Evolutionary conservation across 2,888 invertebrate species (phyloP).

Genomic region (Osedax frankpressi): DNA sequence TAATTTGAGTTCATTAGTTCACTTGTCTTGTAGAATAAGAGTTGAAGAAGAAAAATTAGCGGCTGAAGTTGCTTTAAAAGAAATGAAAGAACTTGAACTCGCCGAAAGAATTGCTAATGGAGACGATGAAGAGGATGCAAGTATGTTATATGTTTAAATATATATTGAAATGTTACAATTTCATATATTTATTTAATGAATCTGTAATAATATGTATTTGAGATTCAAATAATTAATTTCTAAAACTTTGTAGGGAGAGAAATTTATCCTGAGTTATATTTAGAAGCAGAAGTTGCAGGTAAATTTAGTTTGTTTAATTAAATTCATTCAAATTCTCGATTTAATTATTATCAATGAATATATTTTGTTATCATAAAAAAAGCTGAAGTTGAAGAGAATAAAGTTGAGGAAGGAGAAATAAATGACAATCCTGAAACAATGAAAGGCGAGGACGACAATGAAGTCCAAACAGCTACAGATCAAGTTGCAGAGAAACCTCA

Average conservation of each 20-base stretch:
- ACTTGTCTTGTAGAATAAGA: conserved; percentile 27
- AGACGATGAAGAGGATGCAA: conserved; percentile 25
- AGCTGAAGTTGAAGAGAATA: conserved; percentile 10
- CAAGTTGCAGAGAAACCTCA: neutral
- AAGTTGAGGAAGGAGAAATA: conserved; percentile 9
- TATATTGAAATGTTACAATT: neutral
- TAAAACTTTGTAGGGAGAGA: neutral
- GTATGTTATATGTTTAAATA: neutral
- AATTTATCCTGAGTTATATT: neutral
- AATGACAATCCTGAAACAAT: conserved; percentile 15
- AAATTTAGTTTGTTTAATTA: too few species aligned
- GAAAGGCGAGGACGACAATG: conserved; percentile 14
- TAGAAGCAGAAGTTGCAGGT: neutral
- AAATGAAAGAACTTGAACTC: conserved; percentile 25
- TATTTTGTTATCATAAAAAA: too few species aligned
- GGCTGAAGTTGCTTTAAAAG: conserved; percentile 23
- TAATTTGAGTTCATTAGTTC: too few species aligned
- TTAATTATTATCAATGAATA: too few species aligned
- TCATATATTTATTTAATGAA: neutral
- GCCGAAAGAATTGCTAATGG: conserved; percentile 34
- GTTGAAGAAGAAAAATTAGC: conserved; percentile 25
- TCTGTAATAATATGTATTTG: neutral
- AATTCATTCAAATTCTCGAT: too few species aligned
- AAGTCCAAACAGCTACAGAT: neutral
- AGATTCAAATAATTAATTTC: neutral